Conservation (phyloP, 1,140 invertebrate genomes). For the Helicorthomorpha holstii region DNA sequence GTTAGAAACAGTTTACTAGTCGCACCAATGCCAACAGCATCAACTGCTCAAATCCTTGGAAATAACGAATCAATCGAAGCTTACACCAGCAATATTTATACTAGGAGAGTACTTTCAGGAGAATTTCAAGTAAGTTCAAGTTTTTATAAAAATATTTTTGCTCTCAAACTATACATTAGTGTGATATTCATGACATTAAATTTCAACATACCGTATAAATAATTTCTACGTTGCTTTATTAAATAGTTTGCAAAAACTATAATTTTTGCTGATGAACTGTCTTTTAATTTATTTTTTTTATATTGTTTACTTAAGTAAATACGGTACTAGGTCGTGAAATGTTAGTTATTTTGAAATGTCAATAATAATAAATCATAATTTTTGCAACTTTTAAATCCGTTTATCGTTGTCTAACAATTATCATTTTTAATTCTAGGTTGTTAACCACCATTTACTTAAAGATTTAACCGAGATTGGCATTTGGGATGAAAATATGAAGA, state of each 20-base stretch:
- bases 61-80: conserved; percentile 98
- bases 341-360: too few species aligned
- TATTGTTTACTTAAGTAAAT: too few species aligned
- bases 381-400: too few species aligned
- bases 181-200: background rate
- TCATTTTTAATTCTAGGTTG: conserved; percentile 41
- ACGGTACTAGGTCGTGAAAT: too few species aligned
- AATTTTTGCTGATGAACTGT: too few species aligned
- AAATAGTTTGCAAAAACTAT: too few species aligned
- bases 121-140: conserved; percentile 43
- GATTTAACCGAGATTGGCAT: conserved; percentile 79
- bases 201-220: too few species aligned
- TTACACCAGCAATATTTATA: conserved; percentile 95
- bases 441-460: conserved; percentile 88
- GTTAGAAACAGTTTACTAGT: conserved; percentile 85
- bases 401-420: too few species aligned
- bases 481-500: conserved; percentile 96
- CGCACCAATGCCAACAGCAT: conserved; percentile 98
- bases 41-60: conserved; percentile 96
- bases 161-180: background rate
- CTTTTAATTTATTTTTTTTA: too few species aligned
- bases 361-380: too few species aligned
- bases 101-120: conserved; percentile 79
- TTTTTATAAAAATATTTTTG: background rate
- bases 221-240: too few species aligned